phyloP scores from a whole-genome alignment of 1,140 invertebrate species.

The Euura lappo region DNA sequence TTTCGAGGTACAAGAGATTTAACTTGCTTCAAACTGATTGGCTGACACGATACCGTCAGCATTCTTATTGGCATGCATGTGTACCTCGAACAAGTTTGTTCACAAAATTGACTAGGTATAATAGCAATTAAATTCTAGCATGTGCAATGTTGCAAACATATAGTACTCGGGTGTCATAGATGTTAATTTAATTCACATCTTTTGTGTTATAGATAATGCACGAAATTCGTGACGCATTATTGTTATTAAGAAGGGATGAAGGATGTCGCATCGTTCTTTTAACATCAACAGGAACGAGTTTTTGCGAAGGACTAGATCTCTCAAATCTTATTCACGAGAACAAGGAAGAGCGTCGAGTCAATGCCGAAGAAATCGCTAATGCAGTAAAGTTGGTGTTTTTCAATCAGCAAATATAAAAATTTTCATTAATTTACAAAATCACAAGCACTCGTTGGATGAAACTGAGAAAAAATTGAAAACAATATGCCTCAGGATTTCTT shows the following conservation, averaged over 20 bases:
- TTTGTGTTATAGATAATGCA: conserved; percentile 61
- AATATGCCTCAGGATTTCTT: too few relatives aligned
- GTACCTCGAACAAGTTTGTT: too few relatives aligned
- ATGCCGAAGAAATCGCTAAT: conserved; percentile 64
- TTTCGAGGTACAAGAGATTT: too few relatives aligned
- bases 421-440: too few relatives aligned
- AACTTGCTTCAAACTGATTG: too few relatives aligned
- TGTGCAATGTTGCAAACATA: neutral
- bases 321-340: conserved; percentile 65
- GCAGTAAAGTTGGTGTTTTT: conserved; percentile 66
- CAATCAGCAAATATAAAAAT: too few relatives aligned
- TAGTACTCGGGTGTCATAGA: neutral
- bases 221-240: conserved; percentile 68
- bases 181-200: conserved; percentile 14
- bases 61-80: too few relatives aligned
- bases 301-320: conserved; percentile 77
- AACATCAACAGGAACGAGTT: conserved; percentile 67
- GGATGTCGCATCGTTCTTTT: conserved; percentile 70
- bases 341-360: conserved; percentile 64
- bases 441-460: too few relatives aligned
- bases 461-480: too few relatives aligned
- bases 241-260: conserved; percentile 65
- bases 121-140: neutral
- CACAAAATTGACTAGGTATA: too few relatives aligned
- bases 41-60: too few relatives aligned